Evolutionary conservation across 2,113 vertebrate genomes (phyloP).

Genomic region (Cyphomyrus discorhynchus): DNA sequence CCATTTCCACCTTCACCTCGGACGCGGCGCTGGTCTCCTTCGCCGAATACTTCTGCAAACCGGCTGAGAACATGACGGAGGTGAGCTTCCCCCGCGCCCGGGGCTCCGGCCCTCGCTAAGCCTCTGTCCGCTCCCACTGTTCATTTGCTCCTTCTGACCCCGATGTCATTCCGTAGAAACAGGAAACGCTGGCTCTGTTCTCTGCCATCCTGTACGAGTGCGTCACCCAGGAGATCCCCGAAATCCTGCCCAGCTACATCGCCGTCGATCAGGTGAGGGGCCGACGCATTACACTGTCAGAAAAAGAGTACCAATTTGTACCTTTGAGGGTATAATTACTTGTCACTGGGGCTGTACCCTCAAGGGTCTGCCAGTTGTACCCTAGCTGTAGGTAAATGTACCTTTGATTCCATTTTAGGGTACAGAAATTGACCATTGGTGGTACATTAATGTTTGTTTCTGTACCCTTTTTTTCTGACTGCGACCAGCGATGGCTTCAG

Average conservation of each 20-base stretch:
- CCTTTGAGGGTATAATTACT: background rate
- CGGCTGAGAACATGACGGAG: slow-evolving; percentile 70
- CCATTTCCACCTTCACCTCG: slow-evolving; percentile 89
- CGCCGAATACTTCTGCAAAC: slow-evolving; percentile 90
- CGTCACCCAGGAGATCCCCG: slow-evolving; percentile 90
- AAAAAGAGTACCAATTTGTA: background rate
- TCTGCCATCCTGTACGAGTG: slow-evolving; percentile 93
- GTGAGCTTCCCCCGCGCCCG: slow-evolving; percentile 40
- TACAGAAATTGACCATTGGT: too few species aligned
- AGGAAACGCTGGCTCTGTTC: slow-evolving; percentile 78
- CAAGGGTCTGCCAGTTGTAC: background rate
- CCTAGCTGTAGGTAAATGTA: background rate
- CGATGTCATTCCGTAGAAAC: slow-evolving; percentile 62
- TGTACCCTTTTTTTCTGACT: background rate
- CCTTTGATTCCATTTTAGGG: background rate
- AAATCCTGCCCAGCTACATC: slow-evolving; percentile 93
- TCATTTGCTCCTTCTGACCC: background rate
- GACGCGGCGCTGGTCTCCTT: slow-evolving; percentile 89
- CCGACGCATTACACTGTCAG: background rate
- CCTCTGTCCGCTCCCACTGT: background rate
- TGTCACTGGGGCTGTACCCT: background rate
- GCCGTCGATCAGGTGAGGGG: slow-evolving; percentile 85
- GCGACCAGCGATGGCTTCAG: too few species aligned
- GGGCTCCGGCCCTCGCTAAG: background rate
- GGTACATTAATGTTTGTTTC: background rate